Percentiles rank a stretch among this genome's conserved stretches.
These are phyloP conservation scores for Ictalurus furcatus DNA, from an alignment of 2,113 vertebrate genomes.

Conservation along the genomic window DNA sequence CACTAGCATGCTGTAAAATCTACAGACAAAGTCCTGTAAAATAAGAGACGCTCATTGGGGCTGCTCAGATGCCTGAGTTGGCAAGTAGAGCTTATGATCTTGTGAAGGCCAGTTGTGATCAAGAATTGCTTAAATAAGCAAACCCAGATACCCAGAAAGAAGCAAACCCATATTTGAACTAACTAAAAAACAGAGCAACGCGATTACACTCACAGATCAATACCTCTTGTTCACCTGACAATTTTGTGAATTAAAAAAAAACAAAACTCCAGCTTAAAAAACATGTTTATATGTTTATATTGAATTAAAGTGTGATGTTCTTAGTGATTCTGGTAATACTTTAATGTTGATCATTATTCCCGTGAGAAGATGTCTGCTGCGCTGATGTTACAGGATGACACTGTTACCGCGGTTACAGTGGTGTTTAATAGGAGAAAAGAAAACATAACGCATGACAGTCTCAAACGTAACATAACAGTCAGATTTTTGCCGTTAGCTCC, in stretches of 20 bases:
- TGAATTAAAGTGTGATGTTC: not conserved
- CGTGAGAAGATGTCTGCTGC: not conserved
- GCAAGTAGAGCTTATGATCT: constrained; percentile 31
- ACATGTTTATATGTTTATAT: not conserved
- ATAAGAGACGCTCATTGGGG: constrained; percentile 37
- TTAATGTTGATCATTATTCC: not conserved
- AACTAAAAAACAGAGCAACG: not conserved
- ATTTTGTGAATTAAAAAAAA: not conserved
- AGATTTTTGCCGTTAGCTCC: not conserved
- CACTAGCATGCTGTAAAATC: constrained; percentile 44
- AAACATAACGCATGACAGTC: not conserved
- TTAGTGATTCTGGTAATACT: not conserved
- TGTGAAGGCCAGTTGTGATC: constrained; percentile 19
- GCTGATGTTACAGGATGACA: not conserved
- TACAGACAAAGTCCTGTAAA: constrained; percentile 47
- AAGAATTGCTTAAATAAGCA: constrained; percentile 7
- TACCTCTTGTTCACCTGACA: not conserved
- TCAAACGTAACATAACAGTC: not conserved
- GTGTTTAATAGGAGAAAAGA: not conserved
- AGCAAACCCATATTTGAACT: not conserved
- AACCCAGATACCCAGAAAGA: not conserved
- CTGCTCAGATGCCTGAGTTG: constrained; percentile 26
- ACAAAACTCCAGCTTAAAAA: not conserved
- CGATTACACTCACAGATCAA: not conserved
- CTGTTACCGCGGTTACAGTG: too few species aligned